Conservation (phyloP, 2,888 invertebrate genomes). For the Dynastes hyllus region DNA sequence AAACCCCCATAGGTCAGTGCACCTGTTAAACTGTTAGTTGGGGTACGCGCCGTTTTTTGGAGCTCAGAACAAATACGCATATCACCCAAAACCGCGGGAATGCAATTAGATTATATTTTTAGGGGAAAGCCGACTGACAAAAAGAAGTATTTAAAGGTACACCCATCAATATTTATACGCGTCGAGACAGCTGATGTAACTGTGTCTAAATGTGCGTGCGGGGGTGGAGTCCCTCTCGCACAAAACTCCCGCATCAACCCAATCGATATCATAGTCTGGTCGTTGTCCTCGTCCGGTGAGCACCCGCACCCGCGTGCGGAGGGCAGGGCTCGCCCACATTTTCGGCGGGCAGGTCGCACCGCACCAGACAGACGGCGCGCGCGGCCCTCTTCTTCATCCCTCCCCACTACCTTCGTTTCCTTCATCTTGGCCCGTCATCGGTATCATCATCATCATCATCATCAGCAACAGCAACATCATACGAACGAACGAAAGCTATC, state of each 20-base stretch:
- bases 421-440: too few relatives aligned
- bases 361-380: neutral
- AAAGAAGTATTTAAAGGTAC: too few relatives aligned
- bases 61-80: too few relatives aligned
- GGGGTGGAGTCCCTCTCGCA: conserved; percentile 54
- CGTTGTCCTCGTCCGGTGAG: conserved; percentile 64
- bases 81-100: conserved; percentile 52
- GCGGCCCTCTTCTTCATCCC: neutral
- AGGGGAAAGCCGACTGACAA: too few relatives aligned
- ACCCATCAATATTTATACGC: too few relatives aligned
- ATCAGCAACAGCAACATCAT: too few relatives aligned
- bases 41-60: too few relatives aligned
- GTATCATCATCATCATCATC: too few relatives aligned
- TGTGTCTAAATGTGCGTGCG: neutral
- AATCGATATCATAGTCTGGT: conserved; percentile 66
- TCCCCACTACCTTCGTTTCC: neutral
- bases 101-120: conserved; percentile 61
- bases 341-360: conserved; percentile 59
- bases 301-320: conserved; percentile 62
- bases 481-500: too few relatives aligned
- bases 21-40: too few relatives aligned
- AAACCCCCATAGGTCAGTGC: neutral
- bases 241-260: conserved; percentile 54
- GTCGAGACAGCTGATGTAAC: too few relatives aligned
- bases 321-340: conserved; percentile 61